phyloP scores from a whole-genome alignment of 2,797 vertebrate species.

The Ptychadena robeensis region DNA sequence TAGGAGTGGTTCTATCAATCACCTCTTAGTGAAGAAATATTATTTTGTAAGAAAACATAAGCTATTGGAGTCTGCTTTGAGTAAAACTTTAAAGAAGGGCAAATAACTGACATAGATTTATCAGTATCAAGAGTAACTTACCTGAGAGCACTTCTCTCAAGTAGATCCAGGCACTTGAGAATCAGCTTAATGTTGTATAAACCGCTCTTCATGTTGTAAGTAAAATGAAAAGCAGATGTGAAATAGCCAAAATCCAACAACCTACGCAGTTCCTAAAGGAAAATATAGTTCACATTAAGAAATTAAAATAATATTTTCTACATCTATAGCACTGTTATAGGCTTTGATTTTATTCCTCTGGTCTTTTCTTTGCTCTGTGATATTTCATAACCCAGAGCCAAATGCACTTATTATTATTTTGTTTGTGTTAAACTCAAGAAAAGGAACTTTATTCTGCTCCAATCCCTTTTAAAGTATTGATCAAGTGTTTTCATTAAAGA shows the following conservation, averaged over 20 bases:
- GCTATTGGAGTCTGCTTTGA: too few species aligned
- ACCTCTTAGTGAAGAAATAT: too few species aligned
- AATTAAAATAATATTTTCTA: not conserved
- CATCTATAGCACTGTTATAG: not conserved
- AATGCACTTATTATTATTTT: not conserved
- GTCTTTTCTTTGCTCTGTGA: not conserved
- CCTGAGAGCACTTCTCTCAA: constrained; percentile 55
- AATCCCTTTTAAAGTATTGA: not conserved
- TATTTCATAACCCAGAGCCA: not conserved
- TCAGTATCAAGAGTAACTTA: constrained; percentile 28
- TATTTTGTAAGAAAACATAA: too few species aligned
- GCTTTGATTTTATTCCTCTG: not conserved
- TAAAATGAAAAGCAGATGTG: constrained; percentile 51
- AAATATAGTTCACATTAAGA: constrained; percentile 10
- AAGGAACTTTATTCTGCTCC: not conserved
- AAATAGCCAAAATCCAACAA: constrained; percentile 56
- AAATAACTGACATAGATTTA: not conserved
- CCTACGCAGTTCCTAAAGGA: constrained; percentile 43
- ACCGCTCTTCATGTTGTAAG: constrained; percentile 60
- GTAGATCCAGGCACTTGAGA: constrained; percentile 56
- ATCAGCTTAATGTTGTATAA: constrained; percentile 58
- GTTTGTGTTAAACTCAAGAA: not conserved
- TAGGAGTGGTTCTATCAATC: too few species aligned
- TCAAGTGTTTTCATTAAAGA: too few species aligned
- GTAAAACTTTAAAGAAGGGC: not conserved